Evolutionary conservation across 2,888 invertebrate genomes (phyloP), one percentile per base, ranked within the genome.

Genomic region (Mystacides longicornis): DNA sequence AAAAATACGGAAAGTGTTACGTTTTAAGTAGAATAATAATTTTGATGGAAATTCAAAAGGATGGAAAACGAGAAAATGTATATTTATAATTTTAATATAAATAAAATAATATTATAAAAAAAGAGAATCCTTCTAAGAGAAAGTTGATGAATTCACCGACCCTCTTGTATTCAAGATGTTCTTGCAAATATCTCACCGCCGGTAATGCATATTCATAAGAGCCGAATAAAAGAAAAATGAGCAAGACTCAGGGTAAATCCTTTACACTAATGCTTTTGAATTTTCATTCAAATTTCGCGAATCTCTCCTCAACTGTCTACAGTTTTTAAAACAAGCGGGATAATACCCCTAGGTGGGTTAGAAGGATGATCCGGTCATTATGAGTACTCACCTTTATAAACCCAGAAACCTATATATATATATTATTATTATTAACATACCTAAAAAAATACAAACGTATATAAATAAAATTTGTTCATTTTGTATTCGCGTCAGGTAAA

Each of bases 161-260:
- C 18, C 21, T 23, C 22, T 7, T 45, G 16, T 53, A 52, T 52
- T 52, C 52, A 31, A 48, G 52, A 45, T 27, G 45, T 33, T 37
- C 47, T 20, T 33, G 33, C 21, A 53, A 53, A 48, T 53, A 31
- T 31, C 52, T n/a, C n/a, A n/a, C n/a, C 37, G 21, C 14, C 22
- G 52, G 48, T 47, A 16, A 37, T 53, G 48, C 48, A 53, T 48
- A 48, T 37, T 48, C 23, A 48, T 48, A 53, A 53, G 48, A 47
- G 48, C 42, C 22, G 48, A 53, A 53, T 48, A 53, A 47, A 48
- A 14, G 48, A 48, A 48, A 52, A 20, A 14, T n/a, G 3, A 16
- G 37, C 14, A 27, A 27, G 11, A n/a, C 23, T 2, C 21, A 14
- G 9, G 19, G 37, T 23, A 48, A 33, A 52, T 52, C 23, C 27